Evolutionary conservation across 1,140 invertebrate species (phyloP), one percentile per base, ranked within the genome.

Genomic region (Hypothenemus hampei): DNA sequence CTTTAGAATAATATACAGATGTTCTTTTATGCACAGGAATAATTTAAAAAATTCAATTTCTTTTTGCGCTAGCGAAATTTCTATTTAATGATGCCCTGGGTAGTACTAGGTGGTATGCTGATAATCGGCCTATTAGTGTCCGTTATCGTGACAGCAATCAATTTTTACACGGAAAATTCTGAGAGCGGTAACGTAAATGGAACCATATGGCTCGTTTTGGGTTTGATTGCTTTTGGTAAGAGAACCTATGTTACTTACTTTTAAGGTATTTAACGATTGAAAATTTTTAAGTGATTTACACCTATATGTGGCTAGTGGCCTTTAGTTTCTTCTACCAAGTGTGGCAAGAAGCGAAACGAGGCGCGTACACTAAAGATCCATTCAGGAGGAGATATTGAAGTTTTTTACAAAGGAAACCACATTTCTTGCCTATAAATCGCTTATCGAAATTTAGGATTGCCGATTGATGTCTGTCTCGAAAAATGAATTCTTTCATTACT

Each of bases 61-160:
- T 36, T 54, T 39, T 26, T 16, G 53, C 76, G 78, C 4, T 71
- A 90, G 87, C 77, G 81, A 66, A 86, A 87, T 61, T 85, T 83
- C 54, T 87, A 82, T 70, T 70, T 88, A 57, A 88, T 90, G 86
- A 73, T 89, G 16, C 87, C 87, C 21, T 91, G 85, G 85, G 84
- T 91, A 11, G 78, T 87, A 19, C 71, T 89, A 18, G 86, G 85
- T 0, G 79, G 89, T 23, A 85, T 89, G 76, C 73, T 89, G 22
- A 82, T 82, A 0, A 76, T 89, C 48, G 84, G 82, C 4, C 65
- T 89, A 35, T 69, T 87, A 16, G 81, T 89, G 49, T 88, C 84
- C 47, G 77, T 89, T 16, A 76, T 89, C 23, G 87, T 86, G 62
- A 89, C 85, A 1, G 78, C 81, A 10, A 81, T 89, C 48, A 79